Evolutionary conservation across 1,140 invertebrate species (phyloP), one percentile per base, ranked within the genome.

Genomic region (Drosophila nikananu): DNA sequence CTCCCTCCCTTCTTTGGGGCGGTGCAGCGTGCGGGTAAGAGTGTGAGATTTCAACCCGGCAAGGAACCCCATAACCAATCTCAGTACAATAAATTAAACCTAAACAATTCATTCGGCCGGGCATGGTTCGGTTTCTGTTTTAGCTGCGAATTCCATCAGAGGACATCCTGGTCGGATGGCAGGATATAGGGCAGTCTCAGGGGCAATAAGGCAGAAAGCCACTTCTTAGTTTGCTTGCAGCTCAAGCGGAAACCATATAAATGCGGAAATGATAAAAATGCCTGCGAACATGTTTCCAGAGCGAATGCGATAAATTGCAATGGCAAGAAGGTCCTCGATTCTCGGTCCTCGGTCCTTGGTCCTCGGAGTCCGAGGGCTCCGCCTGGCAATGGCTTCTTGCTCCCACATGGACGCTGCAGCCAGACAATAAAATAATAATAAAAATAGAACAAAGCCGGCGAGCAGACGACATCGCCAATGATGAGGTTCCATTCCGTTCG

Each of bases 231-330:
- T 87, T 81, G 81, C 84, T 64, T 82, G 81, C 86, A 90, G 72
- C 76, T 82, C 86, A 70, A 70, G 82, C 86, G 86, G 86, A 90
- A 90, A 86, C 86, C 86, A 90, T 89, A 86, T 90, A 90, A 86
- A 90, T 90, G 86, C 86, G 86, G 86, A 90, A 90, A 90, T 90
- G 86, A 90, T 90, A 89, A 89, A 89, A 89, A 81, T 86, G 84
- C 86, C 79, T 79, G 86, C 66, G 80, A 89, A 89, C 81, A 89
- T 86, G 84, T 82, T 90, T 70, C 81, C 86, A 84, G 81, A 86
- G 71, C 86, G 78, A 80, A 76, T 86, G 77, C 84, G 77, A 89
- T 89, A 89, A 89, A 89, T 89, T 89, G 84, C 86, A 89, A 66
- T 84, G 65, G 81, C 59, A 60, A 79, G 66, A 51, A 72, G 66